Evolutionary conservation across 2,113 vertebrate genomes (phyloP), one percentile per base, ranked within the genome.

Genomic region (Corythaeola cristata): DNA sequence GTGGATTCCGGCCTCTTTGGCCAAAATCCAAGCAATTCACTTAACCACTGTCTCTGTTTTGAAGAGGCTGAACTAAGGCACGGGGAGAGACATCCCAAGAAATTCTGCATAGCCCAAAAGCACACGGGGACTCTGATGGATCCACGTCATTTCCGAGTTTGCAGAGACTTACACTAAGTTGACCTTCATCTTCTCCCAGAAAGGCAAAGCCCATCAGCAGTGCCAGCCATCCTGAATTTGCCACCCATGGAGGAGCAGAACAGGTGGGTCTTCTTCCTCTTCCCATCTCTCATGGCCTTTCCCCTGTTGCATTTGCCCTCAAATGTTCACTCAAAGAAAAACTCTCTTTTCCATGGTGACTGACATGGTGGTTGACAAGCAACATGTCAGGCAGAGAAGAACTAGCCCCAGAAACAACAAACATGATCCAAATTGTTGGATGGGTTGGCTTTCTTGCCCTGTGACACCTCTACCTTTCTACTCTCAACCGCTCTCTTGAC

Each of bases 11-110:
- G 79, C 71, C 72, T 33, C 35, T n/a, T 66, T 92, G 96, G 96
- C 91, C 76, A 39, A 96, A 87, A 87, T 89, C 95, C 96, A 93
- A 88, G 77, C 50, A 53, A n/a, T 89, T 96, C n/a, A 1, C 77
- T 80, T 24, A 21, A 6, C 10, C 59, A 5, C 55, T 20, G 37
- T 26, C 90, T 76, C 71, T 20, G 4, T 60, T 69, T 52, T 26
- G 49, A 72, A 39, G 17, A 76, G 21, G 2, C 15, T 52, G 83
- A 37, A 7, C 1, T 2, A 30, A 73, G 24, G 21, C 49, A 28
- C 11, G 0, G 59, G 55, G 22, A 83, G 33, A 91, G n/a, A 15
- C 33, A 41, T 41, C 73, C 55, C 58, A 45, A n/a, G 52, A 15
- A 53, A 53, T 37, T 27, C 69, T 37, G 45, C 23, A 18, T 50